Conservation (phyloP, 2,113 vertebrate genomes). For the Chloebia gouldiae region DNA sequence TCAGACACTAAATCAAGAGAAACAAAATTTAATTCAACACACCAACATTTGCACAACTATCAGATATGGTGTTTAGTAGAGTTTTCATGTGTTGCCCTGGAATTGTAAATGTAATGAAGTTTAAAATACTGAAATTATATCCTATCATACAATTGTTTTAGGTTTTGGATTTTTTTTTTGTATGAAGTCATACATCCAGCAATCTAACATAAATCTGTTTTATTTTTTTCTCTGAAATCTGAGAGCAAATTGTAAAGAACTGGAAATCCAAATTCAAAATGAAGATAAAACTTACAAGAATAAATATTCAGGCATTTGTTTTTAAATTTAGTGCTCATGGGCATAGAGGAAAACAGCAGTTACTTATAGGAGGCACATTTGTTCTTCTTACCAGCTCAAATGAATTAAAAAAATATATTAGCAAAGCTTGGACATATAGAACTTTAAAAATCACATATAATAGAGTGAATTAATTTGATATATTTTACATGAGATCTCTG, state of each 20-base stretch:
- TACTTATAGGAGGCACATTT: background rate
- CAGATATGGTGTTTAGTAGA: background rate
- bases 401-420: background rate
- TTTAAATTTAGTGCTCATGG: background rate
- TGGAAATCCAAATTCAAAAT: background rate
- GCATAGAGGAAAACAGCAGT: background rate
- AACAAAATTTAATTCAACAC: background rate
- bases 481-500: background rate
- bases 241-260: background rate
- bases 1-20: background rate
- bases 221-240: background rate
- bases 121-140: background rate
- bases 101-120: background rate
- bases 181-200: background rate
- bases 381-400: background rate
- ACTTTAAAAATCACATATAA: background rate
- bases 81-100: background rate
- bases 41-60: background rate
- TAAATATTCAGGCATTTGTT: background rate
- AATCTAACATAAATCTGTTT: background rate
- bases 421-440: background rate
- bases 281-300: background rate
- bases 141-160: background rate
- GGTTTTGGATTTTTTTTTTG: background rate
- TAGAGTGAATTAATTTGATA: background rate